Base-by-base conservation (phyloP, 1,140 invertebrate species). In the Manduca sexta region DNA sequence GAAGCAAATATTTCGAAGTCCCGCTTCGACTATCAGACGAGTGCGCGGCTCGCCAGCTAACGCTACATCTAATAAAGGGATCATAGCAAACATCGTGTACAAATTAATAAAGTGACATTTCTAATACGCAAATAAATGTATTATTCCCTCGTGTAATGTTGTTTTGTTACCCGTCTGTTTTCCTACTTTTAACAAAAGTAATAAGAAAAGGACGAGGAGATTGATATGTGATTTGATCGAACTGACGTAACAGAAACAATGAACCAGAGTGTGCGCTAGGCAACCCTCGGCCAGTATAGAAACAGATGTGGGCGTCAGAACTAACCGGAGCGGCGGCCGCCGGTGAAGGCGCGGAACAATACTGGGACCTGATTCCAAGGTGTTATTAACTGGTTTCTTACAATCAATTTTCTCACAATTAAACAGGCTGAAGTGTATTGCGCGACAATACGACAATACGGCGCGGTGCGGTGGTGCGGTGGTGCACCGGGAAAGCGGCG, bases 401-500 rank as follows among this genome's bases (percentile, higher is more conserved):
- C 18, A 37, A 31, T 21, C 30, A 13, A 42, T 53, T 41, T 56
- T 56, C 53, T 38, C 53, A 56, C 38, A 43, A 31, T 43, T 30
- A 30, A 35, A 15, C 34, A 14, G 8, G 26, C 26, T 31, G 38
- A 17, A 40, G 38, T 40, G 16, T 17, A 6, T 38, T 14, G 13
- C 16, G 35, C 10, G 14, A 38, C 14, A 17, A 18, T 38, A 38
- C 14, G 13, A 29, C 8, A 34, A 18, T 45, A 29, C 33, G 38
- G 21, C 5, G 43, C 6, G 35, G 14, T 42, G 11, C 33, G 41
- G 49, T 55, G 42, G 39, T 18, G 54, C 54, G 6, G 47, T 52
- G 45, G 41, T 44, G 38, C 34, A 33, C 33, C 67, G 70, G 69
- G 74, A 80, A 76, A 80, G 76, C 65, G 52, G 8, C 61, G 66